phyloP scores from a whole-genome alignment of 2,113 vertebrate species.

The Spermophilus dauricus region DNA sequence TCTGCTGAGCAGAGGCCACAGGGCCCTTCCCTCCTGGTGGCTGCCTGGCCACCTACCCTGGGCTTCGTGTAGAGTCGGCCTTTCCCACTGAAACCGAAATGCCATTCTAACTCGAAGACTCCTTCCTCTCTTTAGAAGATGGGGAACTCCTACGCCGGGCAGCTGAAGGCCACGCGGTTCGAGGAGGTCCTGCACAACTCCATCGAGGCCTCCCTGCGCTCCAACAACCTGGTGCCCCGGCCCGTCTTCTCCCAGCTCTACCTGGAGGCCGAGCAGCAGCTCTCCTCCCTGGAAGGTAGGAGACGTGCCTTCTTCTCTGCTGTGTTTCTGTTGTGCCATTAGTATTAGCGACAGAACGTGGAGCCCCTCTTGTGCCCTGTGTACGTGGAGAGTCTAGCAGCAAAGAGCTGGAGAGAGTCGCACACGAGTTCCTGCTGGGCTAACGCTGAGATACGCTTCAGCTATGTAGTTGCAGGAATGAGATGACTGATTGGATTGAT shows the following conservation, averaged over 20 bases:
- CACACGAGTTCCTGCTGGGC: background rate
- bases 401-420: background rate
- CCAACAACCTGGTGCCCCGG: conserved; percentile 94
- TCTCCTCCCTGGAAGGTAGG: conserved; percentile 92
- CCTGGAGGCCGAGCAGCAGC: conserved; percentile 94
- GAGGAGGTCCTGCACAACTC: conserved; percentile 98
- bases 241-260: conserved; percentile 98
- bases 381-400: too few species aligned
- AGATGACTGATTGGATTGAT: background rate
- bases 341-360: fast-evolving
- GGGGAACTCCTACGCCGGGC: conserved; percentile 98
- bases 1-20: conserved; percentile 61
- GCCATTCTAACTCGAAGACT: conserved; percentile 25
- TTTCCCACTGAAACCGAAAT: conserved; percentile 67
- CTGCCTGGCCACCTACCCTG: background rate
- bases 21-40: conserved; percentile 65
- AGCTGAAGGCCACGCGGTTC: conserved; percentile 95
- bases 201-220: conserved; percentile 98
- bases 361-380: background rate
- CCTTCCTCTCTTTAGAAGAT: conserved; percentile 86
- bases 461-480: background rate
- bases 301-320: fast-evolving
- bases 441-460: background rate
- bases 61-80: background rate
- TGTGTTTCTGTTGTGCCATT: fast-evolving